These are phyloP conservation scores for Anaspis maculata DNA, from an alignment of 2,888 invertebrate genomes.

Conservation along the genomic window DNA sequence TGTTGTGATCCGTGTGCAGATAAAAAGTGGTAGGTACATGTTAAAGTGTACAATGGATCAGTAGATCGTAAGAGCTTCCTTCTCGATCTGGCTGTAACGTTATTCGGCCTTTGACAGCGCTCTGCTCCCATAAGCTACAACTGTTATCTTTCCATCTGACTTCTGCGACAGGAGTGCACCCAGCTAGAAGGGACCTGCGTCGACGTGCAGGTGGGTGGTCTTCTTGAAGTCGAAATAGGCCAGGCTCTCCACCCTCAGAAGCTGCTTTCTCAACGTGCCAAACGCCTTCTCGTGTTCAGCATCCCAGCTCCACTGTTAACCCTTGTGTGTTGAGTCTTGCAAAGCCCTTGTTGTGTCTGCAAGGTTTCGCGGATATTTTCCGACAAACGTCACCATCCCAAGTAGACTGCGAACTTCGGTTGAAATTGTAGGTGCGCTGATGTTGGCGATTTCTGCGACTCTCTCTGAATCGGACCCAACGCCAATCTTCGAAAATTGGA, in stretches of 20 bases:
- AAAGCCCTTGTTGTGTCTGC: conserved; percentile 6
- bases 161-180: conserved; percentile 7
- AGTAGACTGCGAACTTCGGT: conserved; percentile 10
- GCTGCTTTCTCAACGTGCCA: conserved; percentile 4
- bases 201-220: conserved; percentile 9
- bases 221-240: conserved; percentile 9
- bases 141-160: not conserved
- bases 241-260: conserved; percentile 4
- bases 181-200: conserved; percentile 10
- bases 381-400: conserved; percentile 13
- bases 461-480: conserved; percentile 25
- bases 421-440: conserved; percentile 3
- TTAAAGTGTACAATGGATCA: no score
- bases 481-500: conserved; percentile 21
- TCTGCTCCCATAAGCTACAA: conserved; percentile 7
- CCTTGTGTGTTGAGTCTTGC: conserved; percentile 5
- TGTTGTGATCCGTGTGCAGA: no score
- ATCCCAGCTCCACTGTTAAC: conserved; percentile 46
- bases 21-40: no score
- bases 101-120: no score
- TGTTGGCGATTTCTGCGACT: conserved; percentile 17
- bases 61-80: no score
- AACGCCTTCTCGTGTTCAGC: conserved; percentile 5
- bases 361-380: conserved; percentile 12
- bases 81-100: no score